Conservation (phyloP, 92 coral and sea anemone genomes). For the Zoanthus sociatus region DNA sequence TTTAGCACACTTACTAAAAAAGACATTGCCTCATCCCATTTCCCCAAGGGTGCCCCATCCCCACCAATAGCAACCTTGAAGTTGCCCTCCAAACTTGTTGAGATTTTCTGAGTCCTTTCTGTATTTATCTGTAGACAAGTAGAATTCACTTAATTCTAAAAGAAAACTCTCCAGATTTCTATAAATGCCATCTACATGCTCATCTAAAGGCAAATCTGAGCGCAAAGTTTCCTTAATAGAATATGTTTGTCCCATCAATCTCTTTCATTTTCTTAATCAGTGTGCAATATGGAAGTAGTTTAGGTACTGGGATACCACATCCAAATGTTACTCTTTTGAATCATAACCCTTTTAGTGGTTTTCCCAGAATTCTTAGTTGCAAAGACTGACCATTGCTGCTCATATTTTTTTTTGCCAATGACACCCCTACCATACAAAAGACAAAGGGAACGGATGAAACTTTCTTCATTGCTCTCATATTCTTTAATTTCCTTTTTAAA, state of each 20-base stretch:
- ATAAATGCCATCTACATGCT: conserved; percentile 43
- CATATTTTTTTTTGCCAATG: conserved; percentile 48
- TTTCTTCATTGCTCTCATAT: conserved; percentile 43
- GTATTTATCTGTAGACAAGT: conserved; percentile 25
- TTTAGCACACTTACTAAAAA: conserved; percentile 41
- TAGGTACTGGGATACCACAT: conserved; percentile 41
- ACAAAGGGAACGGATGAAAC: conserved; percentile 41
- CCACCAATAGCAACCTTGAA: conserved; percentile 6
- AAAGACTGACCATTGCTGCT: conserved; percentile 33
- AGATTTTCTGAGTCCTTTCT: conserved; percentile 32
- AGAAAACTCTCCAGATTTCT: conserved; percentile 38
- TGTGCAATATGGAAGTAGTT: conserved; percentile 41
- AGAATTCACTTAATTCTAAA: conserved; percentile 39
- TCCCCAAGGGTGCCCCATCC: conserved; percentile 33
- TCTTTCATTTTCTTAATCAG: conserved; percentile 34
- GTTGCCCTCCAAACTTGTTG: conserved; percentile 33
- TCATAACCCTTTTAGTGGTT: conserved; percentile 38
- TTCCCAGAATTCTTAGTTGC: conserved; percentile 44
- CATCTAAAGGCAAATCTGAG: conserved; percentile 31
- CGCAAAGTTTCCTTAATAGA: conserved; percentile 23
- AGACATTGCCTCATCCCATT: conserved; percentile 35
- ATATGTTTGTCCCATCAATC: conserved; percentile 23
- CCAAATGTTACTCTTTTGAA: conserved; percentile 40
- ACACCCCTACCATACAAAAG: conserved; percentile 50
- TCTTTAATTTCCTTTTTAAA: conserved; percentile 28